phyloP scores from a whole-genome alignment of 2,797 vertebrate species.

The Sparidentex hasta region DNA sequence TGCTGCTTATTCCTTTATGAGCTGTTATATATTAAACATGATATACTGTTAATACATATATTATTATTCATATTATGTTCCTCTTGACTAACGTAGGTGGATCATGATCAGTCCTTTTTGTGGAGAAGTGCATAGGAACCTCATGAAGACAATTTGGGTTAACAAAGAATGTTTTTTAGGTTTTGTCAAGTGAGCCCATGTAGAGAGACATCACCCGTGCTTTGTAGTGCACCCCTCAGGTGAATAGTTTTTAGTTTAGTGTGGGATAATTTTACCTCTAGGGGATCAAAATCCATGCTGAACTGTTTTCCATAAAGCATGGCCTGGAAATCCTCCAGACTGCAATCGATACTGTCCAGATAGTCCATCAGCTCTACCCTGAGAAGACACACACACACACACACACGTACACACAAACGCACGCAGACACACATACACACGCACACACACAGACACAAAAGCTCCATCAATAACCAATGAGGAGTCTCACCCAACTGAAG shows the following conservation, averaged over 20 bases:
- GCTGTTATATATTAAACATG: no score
- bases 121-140: no score
- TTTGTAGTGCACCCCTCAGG: no score
- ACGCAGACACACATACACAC: neutral
- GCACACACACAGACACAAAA: neutral
- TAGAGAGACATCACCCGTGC: no score
- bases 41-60: no score
- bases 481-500: no score
- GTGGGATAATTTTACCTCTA: slow-evolving; percentile 81
- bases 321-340: slow-evolving; percentile 97
- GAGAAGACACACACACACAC: slow-evolving; percentile 25
- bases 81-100: no score
- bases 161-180: neutral
- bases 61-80: no score
- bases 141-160: no score
- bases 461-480: neutral
- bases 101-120: no score
- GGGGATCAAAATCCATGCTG: slow-evolving; percentile 90
- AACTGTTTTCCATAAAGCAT: slow-evolving; percentile 95
- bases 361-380: slow-evolving; percentile 98
- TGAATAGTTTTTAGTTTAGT: neutral
- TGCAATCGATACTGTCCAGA: slow-evolving; percentile 98
- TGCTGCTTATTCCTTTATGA: no score
- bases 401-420: neutral
- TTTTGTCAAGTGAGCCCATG: no score